A percentile compares a stretch with the other conserved stretches of the same genome.
Conservation (phyloP, 2,888 invertebrate genomes). For the Pemphredon lugubris region DNA sequence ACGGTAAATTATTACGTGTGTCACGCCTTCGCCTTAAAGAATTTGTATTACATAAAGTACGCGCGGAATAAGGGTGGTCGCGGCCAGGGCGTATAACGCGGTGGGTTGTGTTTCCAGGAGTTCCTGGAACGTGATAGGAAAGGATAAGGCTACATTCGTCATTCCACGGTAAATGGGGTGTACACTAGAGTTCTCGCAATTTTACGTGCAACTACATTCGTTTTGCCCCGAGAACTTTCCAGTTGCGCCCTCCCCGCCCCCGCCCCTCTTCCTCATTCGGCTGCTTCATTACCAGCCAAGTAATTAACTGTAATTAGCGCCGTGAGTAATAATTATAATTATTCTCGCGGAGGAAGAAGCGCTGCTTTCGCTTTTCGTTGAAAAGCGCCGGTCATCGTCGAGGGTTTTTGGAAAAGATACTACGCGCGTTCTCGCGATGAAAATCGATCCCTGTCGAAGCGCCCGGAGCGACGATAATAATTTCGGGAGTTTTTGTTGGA, state of each 20-base stretch:
- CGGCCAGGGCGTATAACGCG: background rate
- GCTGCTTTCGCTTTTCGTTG: background rate
- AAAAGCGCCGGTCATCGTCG: too few species aligned
- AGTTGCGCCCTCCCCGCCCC: too few species aligned
- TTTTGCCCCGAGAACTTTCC: too few species aligned
- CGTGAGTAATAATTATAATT: constrained; percentile 1
- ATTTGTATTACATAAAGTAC: constrained; percentile 40
- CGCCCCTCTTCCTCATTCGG: too few species aligned
- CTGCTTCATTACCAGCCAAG: background rate
- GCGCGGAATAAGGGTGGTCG: constrained; percentile 17
- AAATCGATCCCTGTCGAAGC: too few species aligned
- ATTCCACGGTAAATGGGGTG: constrained; percentile 21
- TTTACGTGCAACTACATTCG: constrained; percentile 3
- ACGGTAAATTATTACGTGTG: constrained; percentile 42
- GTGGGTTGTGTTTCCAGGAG: constrained; percentile 25
- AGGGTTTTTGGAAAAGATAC: too few species aligned
- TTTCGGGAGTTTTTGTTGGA: too few species aligned
- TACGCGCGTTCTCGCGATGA: too few species aligned
- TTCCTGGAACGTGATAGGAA: constrained; percentile 4
- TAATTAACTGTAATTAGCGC: constrained; percentile 6
- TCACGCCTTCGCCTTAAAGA: constrained; percentile 30
- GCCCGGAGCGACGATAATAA: too few species aligned
- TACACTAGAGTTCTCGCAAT: constrained; percentile 6
- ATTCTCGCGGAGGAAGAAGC: background rate
- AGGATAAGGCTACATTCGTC: background rate